Evolutionary conservation across 2,113 vertebrate genomes (phyloP).

Genomic region (Peromyscus californicus): DNA sequence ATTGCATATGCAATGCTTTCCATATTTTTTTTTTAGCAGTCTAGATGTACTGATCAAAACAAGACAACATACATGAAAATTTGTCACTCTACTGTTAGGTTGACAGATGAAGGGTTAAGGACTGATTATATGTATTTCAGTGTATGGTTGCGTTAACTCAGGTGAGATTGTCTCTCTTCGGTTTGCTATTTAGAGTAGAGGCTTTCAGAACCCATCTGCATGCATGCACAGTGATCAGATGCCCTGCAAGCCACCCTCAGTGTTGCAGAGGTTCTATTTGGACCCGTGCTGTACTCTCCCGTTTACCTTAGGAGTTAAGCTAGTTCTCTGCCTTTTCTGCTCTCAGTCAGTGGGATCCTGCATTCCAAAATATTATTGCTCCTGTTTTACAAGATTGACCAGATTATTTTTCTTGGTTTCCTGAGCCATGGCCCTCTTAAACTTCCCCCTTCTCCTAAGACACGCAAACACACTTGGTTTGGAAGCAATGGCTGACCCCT

Average conservation of each 20-base stretch:
- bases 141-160: background rate
- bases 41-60: background rate
- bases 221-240: background rate
- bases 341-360: background rate
- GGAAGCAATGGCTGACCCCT: background rate
- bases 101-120: background rate
- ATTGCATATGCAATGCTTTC: background rate
- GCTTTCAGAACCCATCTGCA: background rate
- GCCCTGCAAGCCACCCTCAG: background rate
- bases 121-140: background rate
- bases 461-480: accelerated
- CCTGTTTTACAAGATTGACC: background rate
- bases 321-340: background rate
- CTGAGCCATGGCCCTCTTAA: background rate
- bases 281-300: background rate
- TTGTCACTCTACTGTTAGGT: background rate
- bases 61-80: background rate
- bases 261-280: background rate
- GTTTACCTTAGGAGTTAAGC: background rate
- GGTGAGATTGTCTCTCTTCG: background rate
- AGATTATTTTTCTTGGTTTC: background rate
- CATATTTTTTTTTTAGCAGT: background rate
- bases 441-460: background rate
- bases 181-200: background rate
- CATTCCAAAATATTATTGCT: background rate